These are phyloP conservation scores for Meda fulgida DNA, from an alignment of 2,797 vertebrate genomes.

Conservation along the genomic window DNA sequence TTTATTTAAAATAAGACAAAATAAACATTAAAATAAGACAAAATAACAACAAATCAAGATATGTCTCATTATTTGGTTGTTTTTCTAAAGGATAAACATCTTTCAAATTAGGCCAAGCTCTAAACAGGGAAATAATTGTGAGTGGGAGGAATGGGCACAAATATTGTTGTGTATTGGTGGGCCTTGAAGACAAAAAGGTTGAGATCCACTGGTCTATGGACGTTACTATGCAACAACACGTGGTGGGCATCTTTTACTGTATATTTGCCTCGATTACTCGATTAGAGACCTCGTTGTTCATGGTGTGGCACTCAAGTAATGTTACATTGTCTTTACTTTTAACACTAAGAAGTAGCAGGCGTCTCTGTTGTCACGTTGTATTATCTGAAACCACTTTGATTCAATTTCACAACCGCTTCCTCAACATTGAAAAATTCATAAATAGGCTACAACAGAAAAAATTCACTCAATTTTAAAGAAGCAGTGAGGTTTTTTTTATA, in stretches of 20 bases:
- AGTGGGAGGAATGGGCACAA: not conserved
- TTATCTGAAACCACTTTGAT: not conserved
- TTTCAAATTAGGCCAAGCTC: not conserved
- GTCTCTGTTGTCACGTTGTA: not conserved
- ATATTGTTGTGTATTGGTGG: not conserved
- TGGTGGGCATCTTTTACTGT: not conserved
- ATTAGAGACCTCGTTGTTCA: not conserved
- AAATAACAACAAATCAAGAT: not conserved
- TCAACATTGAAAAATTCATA: not conserved
- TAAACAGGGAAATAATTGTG: not conserved
- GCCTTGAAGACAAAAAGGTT: not conserved
- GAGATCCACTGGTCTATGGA: not conserved
- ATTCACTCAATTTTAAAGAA: not conserved
- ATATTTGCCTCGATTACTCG: not conserved
- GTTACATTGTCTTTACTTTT: not conserved
- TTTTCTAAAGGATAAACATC: not conserved
- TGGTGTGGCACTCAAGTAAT: not conserved
- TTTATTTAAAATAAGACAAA: not conserved
- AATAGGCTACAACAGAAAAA: not conserved
- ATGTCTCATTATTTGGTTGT: not conserved
- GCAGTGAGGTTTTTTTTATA: not conserved
- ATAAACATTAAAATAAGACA: not conserved
- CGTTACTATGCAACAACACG: not conserved
- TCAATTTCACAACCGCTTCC: conserved; percentile 3
- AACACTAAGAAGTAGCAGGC: not conserved